These are phyloP conservation scores for Glomeris maerens DNA, from an alignment of 1,140 invertebrate species.

Conservation along the genomic window DNA sequence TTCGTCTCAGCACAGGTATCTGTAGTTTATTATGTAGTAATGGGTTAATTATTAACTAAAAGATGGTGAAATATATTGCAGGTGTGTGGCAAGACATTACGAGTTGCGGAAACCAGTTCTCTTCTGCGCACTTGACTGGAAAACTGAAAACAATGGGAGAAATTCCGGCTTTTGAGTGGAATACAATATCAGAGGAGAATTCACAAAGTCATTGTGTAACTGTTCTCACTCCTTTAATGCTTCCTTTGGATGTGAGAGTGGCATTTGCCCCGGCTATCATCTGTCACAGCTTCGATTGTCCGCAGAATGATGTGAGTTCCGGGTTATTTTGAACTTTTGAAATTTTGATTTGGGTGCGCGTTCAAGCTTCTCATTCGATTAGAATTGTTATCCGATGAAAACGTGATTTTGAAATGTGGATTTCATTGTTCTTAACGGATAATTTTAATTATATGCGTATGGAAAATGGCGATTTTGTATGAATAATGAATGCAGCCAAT, in stretches of 20 bases:
- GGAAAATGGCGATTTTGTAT: no score
- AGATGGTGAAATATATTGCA: background rate
- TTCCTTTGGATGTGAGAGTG: constrained; percentile 39
- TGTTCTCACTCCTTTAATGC: constrained; percentile 27
- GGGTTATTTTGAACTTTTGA: no score
- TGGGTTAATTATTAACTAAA: constrained; percentile 5
- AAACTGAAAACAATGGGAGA: constrained; percentile 33
- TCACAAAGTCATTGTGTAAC: no score
- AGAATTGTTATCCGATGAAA: background rate
- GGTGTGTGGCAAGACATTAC: constrained; percentile 10
- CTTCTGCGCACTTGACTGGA: background rate
- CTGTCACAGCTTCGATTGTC: constrained; percentile 32
- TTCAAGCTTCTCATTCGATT: no score
- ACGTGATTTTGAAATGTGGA: background rate
- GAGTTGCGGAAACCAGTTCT: background rate
- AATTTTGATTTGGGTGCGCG: no score
- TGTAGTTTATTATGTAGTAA: background rate
- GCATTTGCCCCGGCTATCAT: constrained; percentile 62
- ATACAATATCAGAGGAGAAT: constrained; percentile 42
- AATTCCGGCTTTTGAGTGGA: constrained; percentile 79
- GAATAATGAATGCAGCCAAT: no score
- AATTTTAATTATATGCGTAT: no score
- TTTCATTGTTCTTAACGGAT: background rate
- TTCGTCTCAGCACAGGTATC: constrained; percentile 48
- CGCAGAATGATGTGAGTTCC: no score